Base-by-base conservation (phyloP, 2,888 invertebrate genomes). In the Philereme transversata region DNA sequence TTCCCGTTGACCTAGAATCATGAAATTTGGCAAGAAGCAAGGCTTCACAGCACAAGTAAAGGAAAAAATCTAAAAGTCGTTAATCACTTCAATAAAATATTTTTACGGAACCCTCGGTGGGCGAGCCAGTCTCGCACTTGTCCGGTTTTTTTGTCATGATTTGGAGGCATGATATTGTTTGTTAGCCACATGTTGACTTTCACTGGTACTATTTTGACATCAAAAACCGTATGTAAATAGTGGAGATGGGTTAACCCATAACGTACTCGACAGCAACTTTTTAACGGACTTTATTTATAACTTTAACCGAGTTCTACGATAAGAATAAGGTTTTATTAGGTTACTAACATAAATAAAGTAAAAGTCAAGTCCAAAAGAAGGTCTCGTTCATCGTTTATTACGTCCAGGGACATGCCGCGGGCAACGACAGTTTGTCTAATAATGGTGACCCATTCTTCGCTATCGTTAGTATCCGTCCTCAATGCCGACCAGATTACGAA, bases 261-360 rank as follows among this genome's bases (percentile, higher is more conserved):
- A 43, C 34, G 36, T 45, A 52, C 56, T 51, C 50, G 47, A 52
- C 45, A 41, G 54, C 60, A 62, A 49, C 49, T 60, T 40, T 46
- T 10, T 50, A 36, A 6, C 5, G 1, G 5, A 38, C 4, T 38
- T 7, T 38, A 38, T 6, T 41, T 35, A 8, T 35, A 35, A 36
- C 36, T 40, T 11, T 70, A 59, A 52, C 68, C 45, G 34, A 45
- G 53, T 54, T 51, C 40, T 44, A 45, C 48, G 43, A 51, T 40
- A 52, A 38, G 47, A 48, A 60, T 52, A 52, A 51, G 48, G 52
- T 52, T 60, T 56, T 57, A 61, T 57, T 57, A 46, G 52, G 52
- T 57, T 57, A 50, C 45, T 56, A 34, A n/a, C n/a, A n/a, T n/a
- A n/a, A 38, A 52, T 41, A 44, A 46, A 53, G 22, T 60, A 33